Conservation (phyloP, 2,797 vertebrate species). For the Gastrophryne carolinensis region DNA sequence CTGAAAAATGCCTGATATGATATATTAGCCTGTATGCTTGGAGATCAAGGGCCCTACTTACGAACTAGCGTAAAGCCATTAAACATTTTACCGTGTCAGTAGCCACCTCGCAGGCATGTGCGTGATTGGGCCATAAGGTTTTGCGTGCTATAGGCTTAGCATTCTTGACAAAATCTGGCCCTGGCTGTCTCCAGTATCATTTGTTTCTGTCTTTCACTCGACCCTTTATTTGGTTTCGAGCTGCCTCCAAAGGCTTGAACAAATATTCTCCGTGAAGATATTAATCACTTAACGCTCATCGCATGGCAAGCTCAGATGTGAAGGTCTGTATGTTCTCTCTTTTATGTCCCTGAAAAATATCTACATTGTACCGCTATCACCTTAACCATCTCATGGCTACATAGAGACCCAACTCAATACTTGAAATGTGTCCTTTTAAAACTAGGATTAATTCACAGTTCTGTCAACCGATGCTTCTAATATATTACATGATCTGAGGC, state of each 20-base stretch:
- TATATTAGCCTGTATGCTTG: constrained; percentile 30
- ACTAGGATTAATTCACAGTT: background rate
- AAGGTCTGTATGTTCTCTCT: constrained; percentile 43
- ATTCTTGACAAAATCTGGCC: constrained; percentile 14
- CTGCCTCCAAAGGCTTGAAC: constrained; percentile 44
- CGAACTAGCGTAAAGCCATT: constrained; percentile 16
- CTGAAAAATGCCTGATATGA: constrained; percentile 22
- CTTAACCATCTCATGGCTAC: constrained; percentile 1
- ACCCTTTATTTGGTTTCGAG: constrained; percentile 45
- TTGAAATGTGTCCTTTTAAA: background rate
- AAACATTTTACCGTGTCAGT: background rate
- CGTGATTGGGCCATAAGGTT: background rate
- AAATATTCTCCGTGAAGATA: constrained; percentile 34
- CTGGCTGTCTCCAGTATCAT: constrained; percentile 7
- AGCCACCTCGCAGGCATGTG: background rate
- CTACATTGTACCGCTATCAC: background rate
- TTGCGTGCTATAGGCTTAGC: background rate
- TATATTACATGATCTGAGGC: background rate
- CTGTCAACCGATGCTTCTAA: background rate
- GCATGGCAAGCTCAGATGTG: constrained; percentile 32
- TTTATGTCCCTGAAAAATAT: constrained; percentile 1
- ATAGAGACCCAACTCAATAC: background rate
- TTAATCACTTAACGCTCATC: constrained; percentile 43
- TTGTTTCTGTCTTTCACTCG: constrained; percentile 25
- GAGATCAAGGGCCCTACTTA: constrained; percentile 37